Evolutionary conservation across 2,797 vertebrate genomes (phyloP).

Genomic region (Sebastes cheni): DNA sequence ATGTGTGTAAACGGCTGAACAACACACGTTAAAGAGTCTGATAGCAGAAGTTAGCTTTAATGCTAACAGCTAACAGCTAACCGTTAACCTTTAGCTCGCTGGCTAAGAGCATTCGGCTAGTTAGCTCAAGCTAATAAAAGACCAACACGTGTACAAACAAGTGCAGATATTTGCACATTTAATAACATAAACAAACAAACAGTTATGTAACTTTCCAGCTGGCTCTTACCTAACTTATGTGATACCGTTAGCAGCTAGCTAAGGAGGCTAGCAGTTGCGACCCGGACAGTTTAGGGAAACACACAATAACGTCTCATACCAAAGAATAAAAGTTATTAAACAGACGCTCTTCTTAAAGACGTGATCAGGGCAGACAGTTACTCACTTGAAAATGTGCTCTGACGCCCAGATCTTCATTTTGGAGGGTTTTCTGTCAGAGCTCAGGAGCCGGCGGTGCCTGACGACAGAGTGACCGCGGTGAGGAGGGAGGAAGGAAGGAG

Average conservation of each 20-base stretch:
- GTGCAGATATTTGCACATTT: no score
- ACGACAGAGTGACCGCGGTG: constrained; percentile 48
- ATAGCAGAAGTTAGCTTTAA: background rate
- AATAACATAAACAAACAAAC: accelerated
- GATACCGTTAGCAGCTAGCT: background rate
- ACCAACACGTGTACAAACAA: background rate
- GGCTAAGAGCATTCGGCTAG: no score
- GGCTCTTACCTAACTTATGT: constrained; percentile 27
- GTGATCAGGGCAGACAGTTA: background rate
- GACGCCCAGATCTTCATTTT: constrained; percentile 97
- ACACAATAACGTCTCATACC: background rate
- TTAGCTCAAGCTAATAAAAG: no score
- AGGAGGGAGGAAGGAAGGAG: background rate
- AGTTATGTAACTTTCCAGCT: background rate
- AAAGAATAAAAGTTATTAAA: background rate
- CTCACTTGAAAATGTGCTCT: constrained; percentile 95
- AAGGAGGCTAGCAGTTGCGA: background rate
- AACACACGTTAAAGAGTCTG: background rate
- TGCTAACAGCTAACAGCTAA: background rate
- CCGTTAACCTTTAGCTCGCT: background rate
- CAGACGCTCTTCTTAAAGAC: accelerated
- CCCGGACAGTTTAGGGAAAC: background rate
- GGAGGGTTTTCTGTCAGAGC: constrained; percentile 42
- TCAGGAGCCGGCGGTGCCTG: constrained; percentile 50
- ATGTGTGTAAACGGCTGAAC: background rate